These are phyloP conservation scores for Acomys russatus DNA, from an alignment of 2,797 vertebrate genomes.

Conservation along the genomic window DNA sequence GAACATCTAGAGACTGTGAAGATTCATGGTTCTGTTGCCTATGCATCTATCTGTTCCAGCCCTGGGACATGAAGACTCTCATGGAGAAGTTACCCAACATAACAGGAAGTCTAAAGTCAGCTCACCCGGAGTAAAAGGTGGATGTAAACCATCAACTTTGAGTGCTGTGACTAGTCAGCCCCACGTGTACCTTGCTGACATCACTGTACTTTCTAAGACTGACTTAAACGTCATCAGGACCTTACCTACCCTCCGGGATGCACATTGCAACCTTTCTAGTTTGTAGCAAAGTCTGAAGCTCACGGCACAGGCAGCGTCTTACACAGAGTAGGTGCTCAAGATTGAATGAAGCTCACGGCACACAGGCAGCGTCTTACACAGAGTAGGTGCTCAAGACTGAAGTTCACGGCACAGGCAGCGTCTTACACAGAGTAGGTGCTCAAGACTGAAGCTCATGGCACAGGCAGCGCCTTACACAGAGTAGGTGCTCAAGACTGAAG, in stretches of 20 bases:
- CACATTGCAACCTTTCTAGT: not conserved
- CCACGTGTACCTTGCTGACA: not conserved
- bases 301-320: not conserved
- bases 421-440: not conserved
- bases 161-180: not conserved
- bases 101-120: not conserved
- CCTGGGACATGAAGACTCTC: not conserved
- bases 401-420: not conserved
- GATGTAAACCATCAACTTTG: not conserved
- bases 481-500: not conserved
- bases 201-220: not conserved
- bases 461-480: not conserved
- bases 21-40: not conserved
- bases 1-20: not conserved
- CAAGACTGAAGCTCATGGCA: not conserved
- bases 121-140: not conserved
- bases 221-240: not conserved
- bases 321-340: not conserved
- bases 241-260: not conserved
- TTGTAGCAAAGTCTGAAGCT: slow-evolving; percentile 38
- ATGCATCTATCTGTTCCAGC: not conserved
- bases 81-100: not conserved
- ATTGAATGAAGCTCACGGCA: not conserved
- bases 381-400: not conserved
- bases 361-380: not conserved